Evolutionary conservation across 2,113 vertebrate genomes (phyloP).

Genomic region (Carollia perspicillata): DNA sequence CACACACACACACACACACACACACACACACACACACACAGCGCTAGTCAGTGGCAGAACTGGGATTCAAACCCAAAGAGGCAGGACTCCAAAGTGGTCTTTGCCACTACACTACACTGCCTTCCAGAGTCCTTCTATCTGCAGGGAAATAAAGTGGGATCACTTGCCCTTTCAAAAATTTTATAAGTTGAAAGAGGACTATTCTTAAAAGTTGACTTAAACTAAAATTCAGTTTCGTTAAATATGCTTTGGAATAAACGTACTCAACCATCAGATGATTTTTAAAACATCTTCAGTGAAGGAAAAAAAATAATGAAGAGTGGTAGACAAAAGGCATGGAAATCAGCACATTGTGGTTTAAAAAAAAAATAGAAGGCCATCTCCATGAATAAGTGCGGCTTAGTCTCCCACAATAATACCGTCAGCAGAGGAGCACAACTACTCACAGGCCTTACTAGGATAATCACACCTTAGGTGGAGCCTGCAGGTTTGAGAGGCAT

Average conservation of each 20-base stretch:
- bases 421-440: neutral
- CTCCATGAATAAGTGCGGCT: neutral
- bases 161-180: neutral
- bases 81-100: neutral
- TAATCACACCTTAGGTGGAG: neutral
- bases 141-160: neutral
- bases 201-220: slow-evolving; percentile 28
- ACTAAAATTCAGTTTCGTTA: slow-evolving; percentile 33
- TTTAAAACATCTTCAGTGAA: slow-evolving; percentile 19
- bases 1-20: too few species aligned
- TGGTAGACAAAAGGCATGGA: neutral
- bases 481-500: neutral
- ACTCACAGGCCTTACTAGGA: neutral
- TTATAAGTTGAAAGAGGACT: neutral
- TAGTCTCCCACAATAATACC: neutral
- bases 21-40: neutral
- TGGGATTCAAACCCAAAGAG: neutral
- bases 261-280: slow-evolving; percentile 27
- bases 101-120: neutral
- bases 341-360: neutral
- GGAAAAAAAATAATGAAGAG: slow-evolving; percentile 5
- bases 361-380: neutral
- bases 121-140: neutral
- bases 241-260: slow-evolving; percentile 40
- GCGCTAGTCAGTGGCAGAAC: neutral